Percentiles rank a stretch among this genome's conserved stretches.
Conservation (phyloP, 2,888 invertebrate genomes). For the Lithodes maja region DNA sequence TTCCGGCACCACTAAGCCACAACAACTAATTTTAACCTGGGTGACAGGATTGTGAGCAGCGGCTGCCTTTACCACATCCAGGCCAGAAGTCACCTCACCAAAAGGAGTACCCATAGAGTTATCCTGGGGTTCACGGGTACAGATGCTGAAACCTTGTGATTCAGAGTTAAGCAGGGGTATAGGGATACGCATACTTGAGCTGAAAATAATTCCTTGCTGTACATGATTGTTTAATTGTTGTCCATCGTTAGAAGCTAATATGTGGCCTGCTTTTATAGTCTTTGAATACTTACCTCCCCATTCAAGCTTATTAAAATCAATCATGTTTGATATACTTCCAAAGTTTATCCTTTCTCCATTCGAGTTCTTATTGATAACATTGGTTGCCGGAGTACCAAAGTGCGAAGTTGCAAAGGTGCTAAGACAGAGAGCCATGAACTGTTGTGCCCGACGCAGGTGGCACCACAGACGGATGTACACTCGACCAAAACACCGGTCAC, state of each 20-base stretch:
- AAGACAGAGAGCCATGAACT: slow-evolving; percentile 65
- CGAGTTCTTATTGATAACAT: not conserved
- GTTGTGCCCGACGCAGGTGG: slow-evolving; percentile 59
- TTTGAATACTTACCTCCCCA: slow-evolving; percentile 20
- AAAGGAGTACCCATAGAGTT: slow-evolving; percentile 2
- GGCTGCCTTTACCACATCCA: slow-evolving; percentile 39
- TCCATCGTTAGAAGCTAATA: not conserved
- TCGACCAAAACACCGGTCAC: slow-evolving; percentile 32
- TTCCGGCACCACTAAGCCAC: slow-evolving; percentile 30
- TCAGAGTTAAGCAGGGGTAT: not conserved
- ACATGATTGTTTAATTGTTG: too few relatives aligned
- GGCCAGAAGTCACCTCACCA: slow-evolving; percentile 28
- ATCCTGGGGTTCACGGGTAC: not conserved
- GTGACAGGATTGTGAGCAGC: slow-evolving; percentile 11
- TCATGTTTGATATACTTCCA: not conserved
- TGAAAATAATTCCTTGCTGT: too few relatives aligned
- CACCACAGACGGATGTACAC: slow-evolving; percentile 63
- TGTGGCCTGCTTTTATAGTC: not conserved
- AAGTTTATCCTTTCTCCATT: not conserved
- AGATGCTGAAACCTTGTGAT: slow-evolving; percentile 9
- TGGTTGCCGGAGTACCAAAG: slow-evolving; percentile 44
- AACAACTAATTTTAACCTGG: slow-evolving; percentile 29
- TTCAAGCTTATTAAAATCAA: not conserved
- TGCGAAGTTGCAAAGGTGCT: slow-evolving; percentile 57
- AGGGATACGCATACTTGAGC: not conserved